Percentiles rank a stretch among this genome's conserved stretches.
Conservation (phyloP, 2,888 invertebrate genomes). For the Patella caerulea region DNA sequence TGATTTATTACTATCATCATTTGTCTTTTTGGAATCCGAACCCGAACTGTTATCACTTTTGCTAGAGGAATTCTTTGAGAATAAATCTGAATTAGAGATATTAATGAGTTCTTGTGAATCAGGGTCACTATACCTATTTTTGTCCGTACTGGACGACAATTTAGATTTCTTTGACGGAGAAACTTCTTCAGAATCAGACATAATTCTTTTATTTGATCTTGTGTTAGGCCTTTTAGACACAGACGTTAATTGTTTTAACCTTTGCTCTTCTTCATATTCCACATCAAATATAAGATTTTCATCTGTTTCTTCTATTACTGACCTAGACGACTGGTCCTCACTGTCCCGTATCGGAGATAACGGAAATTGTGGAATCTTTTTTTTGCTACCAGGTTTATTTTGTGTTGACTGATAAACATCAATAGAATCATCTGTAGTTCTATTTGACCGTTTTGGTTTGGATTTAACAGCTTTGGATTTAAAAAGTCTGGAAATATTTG, state of each 20-base stretch:
- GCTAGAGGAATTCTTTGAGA: too few species aligned
- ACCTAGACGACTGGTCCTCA: not conserved
- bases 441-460: too few species aligned
- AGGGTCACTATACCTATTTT: too few species aligned
- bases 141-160: too few species aligned
- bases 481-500: too few species aligned
- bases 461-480: too few species aligned
- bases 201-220: not conserved
- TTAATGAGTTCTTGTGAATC: too few species aligned
- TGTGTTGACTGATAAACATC: slow-evolving; percentile 1
- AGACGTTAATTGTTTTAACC: not conserved
- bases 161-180: not conserved
- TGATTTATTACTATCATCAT: too few species aligned
- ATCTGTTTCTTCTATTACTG: not conserved
- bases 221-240: not conserved
- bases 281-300: slow-evolving; percentile 4
- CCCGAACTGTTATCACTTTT: too few species aligned
- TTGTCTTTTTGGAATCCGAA: too few species aligned
- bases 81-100: too few species aligned
- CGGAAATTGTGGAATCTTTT: not conserved
- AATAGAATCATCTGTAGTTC: too few species aligned
- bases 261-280: slow-evolving; percentile 3
- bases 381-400: not conserved
- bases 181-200: not conserved
- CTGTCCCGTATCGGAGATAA: not conserved